Evolutionary conservation across 2,113 vertebrate genomes (phyloP).

Genomic region (Ophthalmolycus amberensis): DNA sequence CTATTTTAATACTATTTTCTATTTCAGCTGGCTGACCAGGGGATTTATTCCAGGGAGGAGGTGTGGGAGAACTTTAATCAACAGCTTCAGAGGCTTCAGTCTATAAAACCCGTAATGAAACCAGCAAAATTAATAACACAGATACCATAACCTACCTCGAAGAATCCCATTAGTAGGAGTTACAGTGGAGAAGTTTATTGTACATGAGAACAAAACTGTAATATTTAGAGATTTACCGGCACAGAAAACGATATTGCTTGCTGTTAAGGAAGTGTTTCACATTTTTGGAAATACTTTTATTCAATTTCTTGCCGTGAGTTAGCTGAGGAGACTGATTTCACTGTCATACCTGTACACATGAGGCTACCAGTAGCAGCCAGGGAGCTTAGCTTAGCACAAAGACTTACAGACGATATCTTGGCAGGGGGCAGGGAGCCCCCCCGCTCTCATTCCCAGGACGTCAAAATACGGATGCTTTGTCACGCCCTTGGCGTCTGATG

Average conservation of each 20-base stretch:
- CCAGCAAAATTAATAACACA: conserved; percentile 48
- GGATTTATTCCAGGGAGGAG: conserved; percentile 46
- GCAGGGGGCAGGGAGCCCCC: no score
- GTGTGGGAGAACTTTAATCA: conserved; percentile 67
- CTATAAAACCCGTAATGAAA: conserved; percentile 63
- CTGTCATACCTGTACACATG: not conserved
- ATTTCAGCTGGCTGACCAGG: conserved; percentile 43
- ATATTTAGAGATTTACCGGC: not conserved
- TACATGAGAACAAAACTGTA: conserved; percentile 12
- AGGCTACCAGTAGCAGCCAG: not conserved
- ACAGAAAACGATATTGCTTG: not conserved
- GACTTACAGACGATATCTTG: not conserved
- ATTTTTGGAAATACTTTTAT: not conserved
- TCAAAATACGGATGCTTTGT: no score
- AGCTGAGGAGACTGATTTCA: not conserved
- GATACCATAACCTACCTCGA: conserved; percentile 46
- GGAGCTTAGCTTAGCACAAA: not conserved
- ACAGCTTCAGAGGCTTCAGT: conserved; percentile 60
- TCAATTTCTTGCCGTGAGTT: not conserved
- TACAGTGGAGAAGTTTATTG: not conserved
- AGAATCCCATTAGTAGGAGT: conserved; percentile 52
- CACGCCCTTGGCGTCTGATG: no score
- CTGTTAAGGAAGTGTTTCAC: not conserved
- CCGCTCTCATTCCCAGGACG: no score
- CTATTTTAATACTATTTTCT: conserved; percentile 63